A percentile compares a stretch with the other conserved stretches of the same genome.
Evolutionary conservation across 2,113 vertebrate species (phyloP).

Genomic region (Eublepharis macularius): DNA sequence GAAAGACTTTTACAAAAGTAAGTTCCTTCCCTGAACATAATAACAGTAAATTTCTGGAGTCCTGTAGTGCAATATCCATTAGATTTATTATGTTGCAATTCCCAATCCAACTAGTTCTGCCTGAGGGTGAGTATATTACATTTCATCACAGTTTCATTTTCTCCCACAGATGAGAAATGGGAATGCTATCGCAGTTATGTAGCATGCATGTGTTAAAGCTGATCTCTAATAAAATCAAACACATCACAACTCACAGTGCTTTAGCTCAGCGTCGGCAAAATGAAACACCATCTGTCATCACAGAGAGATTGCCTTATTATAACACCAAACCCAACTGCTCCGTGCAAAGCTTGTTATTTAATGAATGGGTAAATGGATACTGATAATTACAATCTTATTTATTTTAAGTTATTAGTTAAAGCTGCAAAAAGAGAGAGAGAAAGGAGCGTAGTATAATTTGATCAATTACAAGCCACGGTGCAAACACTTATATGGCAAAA

Average conservation of each 20-base stretch:
- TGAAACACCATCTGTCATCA: constrained; percentile 95
- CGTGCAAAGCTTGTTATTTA: constrained; percentile 80
- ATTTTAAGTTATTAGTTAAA: constrained; percentile 83
- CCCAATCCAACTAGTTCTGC: constrained; percentile 95
- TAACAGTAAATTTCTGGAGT: constrained; percentile 88
- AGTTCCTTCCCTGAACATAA: constrained; percentile 82
- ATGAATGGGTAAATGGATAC: constrained; percentile 83
- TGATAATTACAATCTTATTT: constrained; percentile 85
- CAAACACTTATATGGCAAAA: constrained; percentile 58
- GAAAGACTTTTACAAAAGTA: constrained; percentile 86
- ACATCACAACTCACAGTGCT: constrained; percentile 94
- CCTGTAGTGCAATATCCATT: constrained; percentile 97
- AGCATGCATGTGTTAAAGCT: constrained; percentile 98
- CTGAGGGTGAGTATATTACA: constrained; percentile 99
- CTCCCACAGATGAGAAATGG: constrained; percentile 97
- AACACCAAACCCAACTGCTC: constrained; percentile 86
- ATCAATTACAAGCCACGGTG: constrained; percentile 74
- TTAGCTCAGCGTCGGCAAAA: constrained; percentile 89
- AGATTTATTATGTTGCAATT: constrained; percentile 99
- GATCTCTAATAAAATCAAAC: constrained; percentile 99
- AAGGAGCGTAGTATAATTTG: constrained; percentile 66
- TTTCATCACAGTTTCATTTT: constrained; percentile 99
- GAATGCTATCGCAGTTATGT: constrained; percentile 95
- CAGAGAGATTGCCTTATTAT: constrained; percentile 89
- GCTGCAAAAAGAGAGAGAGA: constrained; percentile 58